Evolutionary conservation across 2,888 invertebrate genomes (phyloP), one percentile per base, ranked within the genome.

Genomic region (Tromatobia lineatoria): DNA sequence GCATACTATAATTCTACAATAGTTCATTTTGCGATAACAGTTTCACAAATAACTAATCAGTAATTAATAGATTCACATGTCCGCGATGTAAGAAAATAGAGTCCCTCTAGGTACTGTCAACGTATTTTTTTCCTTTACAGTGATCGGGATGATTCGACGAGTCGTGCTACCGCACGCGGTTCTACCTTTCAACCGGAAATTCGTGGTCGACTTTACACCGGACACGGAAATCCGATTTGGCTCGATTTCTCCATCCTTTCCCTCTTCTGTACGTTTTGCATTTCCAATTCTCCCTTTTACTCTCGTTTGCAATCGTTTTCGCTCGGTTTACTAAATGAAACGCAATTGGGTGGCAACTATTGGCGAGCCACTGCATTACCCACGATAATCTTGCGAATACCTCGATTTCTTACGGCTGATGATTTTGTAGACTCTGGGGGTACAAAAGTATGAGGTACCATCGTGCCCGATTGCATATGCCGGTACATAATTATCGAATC

Each of bases 191-290:
- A 75, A 86, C 88, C 88, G 88, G 87, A 88, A 85, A 85, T 87
- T 85, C 82, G 87, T 29, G 85, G 87, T 87, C 78, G 77, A 78
- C 85, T 77, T 82, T 85, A 61, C 80, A 71, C 74, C 85, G 74
- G 74, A 87, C 88, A 88, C 87, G 88, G 88, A 88, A 89, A 89
- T 87, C 87, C 88, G 88, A 87, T 88, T 89, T 85, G 80, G 82
- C 80, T 88, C 87, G 76, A 88, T 88, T 87, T 87, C 88, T 79
- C 83, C 70, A 42, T 66, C 42, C 77, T 73, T 76, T 66, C 64
- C 69, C 50, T 25, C 38, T 42, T 25, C 13, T 42, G n/a, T 20
- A 18, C 18, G 8, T 8, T 8, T 34, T 13, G 23, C 52, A 61
- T 38, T 59, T 23, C 50, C 20, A 18, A 1, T 42, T 18, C 13